phyloP scores from a whole-genome alignment of 2,797 vertebrate genomes.

The Gallinago solitaria region DNA sequence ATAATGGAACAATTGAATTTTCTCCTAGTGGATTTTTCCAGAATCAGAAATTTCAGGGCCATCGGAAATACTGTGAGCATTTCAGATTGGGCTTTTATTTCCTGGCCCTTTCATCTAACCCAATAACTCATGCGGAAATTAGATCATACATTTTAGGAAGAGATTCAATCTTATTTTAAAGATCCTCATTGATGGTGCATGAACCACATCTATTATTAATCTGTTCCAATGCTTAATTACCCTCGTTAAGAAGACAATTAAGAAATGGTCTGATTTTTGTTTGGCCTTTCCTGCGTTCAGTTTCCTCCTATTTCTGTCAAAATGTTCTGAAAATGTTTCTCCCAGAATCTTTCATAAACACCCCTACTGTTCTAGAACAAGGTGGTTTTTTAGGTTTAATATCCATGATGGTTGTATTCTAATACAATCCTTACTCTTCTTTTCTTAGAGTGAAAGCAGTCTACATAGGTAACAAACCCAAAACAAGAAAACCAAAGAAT shows the following conservation, averaged over 20 bases:
- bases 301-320: neutral
- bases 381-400: neutral
- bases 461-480: neutral
- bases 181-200: neutral
- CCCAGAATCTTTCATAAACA: neutral
- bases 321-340: neutral
- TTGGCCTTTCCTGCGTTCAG: slow-evolving; percentile 4
- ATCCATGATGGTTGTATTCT: neutral
- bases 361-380: neutral
- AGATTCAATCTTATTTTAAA: slow-evolving; percentile 3
- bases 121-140: slow-evolving; percentile 7
- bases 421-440: neutral
- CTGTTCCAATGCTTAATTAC: slow-evolving; percentile 42
- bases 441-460: neutral
- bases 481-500: neutral
- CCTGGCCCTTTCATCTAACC: neutral
- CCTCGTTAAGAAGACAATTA: slow-evolving; percentile 41
- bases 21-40: neutral
- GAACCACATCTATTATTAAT: slow-evolving; percentile 32
- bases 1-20: neutral
- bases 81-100: neutral
- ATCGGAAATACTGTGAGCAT: neutral
- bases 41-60: neutral
- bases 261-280: slow-evolving; percentile 15
- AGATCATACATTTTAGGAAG: neutral